Conservation (phyloP, 2,113 vertebrate genomes). For the Xenopus laevis region DNA sequence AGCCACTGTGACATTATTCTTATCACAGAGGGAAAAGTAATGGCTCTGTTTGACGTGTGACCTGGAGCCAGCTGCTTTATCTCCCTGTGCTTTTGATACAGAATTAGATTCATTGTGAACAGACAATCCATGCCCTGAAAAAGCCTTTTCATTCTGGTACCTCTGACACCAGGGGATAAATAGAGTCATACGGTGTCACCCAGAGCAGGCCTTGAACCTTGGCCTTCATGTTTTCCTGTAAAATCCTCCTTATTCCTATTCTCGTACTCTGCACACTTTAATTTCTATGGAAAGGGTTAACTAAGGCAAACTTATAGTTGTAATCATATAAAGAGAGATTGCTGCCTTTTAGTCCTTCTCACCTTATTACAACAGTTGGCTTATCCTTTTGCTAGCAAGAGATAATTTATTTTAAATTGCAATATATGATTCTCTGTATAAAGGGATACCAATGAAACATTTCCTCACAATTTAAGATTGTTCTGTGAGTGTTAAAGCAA, state of each 20-base stretch:
- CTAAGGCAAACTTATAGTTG: no score
- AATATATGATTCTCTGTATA: no score
- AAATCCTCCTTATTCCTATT: neutral
- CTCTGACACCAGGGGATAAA: slow-evolving; percentile 33
- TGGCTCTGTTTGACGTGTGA: slow-evolving; percentile 44
- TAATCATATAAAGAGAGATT: no score
- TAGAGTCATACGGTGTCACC: slow-evolving; percentile 19
- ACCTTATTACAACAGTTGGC: no score
- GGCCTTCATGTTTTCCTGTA: neutral
- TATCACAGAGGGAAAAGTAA: slow-evolving; percentile 45
- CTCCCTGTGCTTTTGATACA: slow-evolving; percentile 36
- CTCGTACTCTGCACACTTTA: neutral
- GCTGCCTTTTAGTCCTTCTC: no score
- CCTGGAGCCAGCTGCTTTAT: slow-evolving; percentile 44
- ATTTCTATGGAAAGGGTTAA: no score
- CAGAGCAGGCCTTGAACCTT: slow-evolving; percentile 24
- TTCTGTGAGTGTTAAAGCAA: slow-evolving; percentile 29
- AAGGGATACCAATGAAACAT: no score
- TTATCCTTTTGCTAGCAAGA: no score
- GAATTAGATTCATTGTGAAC: slow-evolving; percentile 46
- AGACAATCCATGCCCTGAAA: slow-evolving; percentile 41
- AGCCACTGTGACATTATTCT: slow-evolving; percentile 43
- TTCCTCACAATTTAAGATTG: neutral
- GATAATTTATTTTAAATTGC: neutral
- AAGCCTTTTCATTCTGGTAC: slow-evolving; percentile 38